Percentiles rank a stretch among this genome's conserved stretches.
Evolutionary conservation across 2,888 invertebrate genomes (phyloP).

Genomic region (Cistogaster globosa): DNA sequence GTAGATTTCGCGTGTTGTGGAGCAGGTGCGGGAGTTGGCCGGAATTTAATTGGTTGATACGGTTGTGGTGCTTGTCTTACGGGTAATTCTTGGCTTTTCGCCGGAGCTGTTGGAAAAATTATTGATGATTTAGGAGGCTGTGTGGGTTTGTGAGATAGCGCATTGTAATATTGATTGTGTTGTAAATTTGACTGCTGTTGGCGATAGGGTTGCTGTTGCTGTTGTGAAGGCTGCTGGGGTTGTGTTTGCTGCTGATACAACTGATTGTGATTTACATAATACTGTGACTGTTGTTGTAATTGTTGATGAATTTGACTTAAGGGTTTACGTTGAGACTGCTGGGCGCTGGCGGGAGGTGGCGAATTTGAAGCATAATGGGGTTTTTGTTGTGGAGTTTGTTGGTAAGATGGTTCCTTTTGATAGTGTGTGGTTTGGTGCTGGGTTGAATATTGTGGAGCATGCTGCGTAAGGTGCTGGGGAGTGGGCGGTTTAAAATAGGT

Average conservation of each 20-base stretch:
- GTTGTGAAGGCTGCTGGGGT: constrained; percentile 67
- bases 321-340: constrained; percentile 40
- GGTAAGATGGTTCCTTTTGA: constrained; percentile 37
- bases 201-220: constrained; percentile 68
- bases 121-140: constrained; percentile 73
- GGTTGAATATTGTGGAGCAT: constrained; percentile 9
- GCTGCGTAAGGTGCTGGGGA: constrained; percentile 57
- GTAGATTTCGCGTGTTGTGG: constrained; percentile 75
- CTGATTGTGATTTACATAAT: constrained; percentile 78
- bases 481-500: constrained; percentile 62
- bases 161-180: constrained; percentile 63
- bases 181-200: constrained; percentile 68
- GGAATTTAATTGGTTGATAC: constrained; percentile 81
- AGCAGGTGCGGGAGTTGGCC: constrained; percentile 78
- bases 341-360: constrained; percentile 45
- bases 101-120: constrained; percentile 78
- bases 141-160: constrained; percentile 49
- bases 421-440: constrained; percentile 41
- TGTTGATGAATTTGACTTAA: constrained; percentile 68
- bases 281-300: constrained; percentile 77
- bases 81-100: constrained; percentile 75
- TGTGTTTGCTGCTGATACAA: constrained; percentile 74
- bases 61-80: constrained; percentile 73
- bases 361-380: constrained; percentile 35
- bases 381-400: constrained; percentile 28